Evolutionary conservation across 2,797 vertebrate species (phyloP).

Genomic region (Tiaroga cobitis): DNA sequence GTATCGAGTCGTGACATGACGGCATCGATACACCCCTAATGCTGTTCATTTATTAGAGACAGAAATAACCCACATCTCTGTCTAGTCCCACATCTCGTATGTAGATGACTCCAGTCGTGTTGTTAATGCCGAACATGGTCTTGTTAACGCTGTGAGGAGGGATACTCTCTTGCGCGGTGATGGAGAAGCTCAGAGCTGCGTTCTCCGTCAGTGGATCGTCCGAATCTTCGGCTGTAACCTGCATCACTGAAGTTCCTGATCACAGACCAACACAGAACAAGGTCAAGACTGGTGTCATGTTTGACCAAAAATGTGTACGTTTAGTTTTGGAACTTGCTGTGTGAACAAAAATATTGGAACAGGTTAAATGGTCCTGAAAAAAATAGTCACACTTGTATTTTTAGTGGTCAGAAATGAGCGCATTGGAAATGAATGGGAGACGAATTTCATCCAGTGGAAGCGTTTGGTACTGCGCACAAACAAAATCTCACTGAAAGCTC

Average conservation of each 20-base stretch:
- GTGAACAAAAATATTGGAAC: not conserved
- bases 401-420: not conserved
- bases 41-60: not conserved
- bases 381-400: not conserved
- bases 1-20: too few relatives aligned
- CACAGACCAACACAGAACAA: slow-evolving; percentile 12
- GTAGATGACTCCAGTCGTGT: slow-evolving; percentile 87
- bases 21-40: not conserved
- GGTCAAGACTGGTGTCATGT: not conserved
- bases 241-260: slow-evolving; percentile 89
- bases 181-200: slow-evolving; percentile 84
- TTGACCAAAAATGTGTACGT: too few relatives aligned
- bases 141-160: slow-evolving; percentile 75
- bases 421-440: not conserved
- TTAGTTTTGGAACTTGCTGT: too few relatives aligned
- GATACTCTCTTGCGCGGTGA: slow-evolving; percentile 80
- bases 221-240: slow-evolving; percentile 84
- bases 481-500: not conserved
- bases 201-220: slow-evolving; percentile 94
- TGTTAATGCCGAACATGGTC: slow-evolving; percentile 89
- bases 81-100: slow-evolving; percentile 89
- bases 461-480: not conserved
- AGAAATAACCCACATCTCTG: slow-evolving; percentile 80
- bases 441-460: not conserved
- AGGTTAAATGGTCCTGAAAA: not conserved